A percentile compares a stretch with the other conserved stretches of the same genome.
phyloP scores from a whole-genome alignment of 1,140 invertebrate species.

The Tetraneura akinire region DNA sequence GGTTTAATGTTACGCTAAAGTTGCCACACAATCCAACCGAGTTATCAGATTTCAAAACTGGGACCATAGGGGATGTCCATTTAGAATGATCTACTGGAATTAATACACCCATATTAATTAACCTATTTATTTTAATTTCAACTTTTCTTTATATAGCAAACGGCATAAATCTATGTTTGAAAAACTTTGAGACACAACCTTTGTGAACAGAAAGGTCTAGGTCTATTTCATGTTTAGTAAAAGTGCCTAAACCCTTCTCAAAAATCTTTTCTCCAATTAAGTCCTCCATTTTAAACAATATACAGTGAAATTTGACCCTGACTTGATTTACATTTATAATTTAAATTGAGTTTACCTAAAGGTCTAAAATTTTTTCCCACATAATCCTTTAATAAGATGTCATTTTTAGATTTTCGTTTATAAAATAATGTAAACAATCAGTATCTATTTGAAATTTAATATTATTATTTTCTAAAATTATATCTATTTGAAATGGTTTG shows the following conservation, averaged over 20 bases:
- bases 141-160: constrained; percentile 56
- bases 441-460: not conserved
- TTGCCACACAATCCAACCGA: not conserved
- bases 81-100: not conserved
- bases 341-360: too few species aligned
- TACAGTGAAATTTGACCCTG: too few species aligned
- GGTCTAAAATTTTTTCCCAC: too few species aligned
- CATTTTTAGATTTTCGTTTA: not conserved
- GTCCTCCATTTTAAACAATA: too few species aligned
- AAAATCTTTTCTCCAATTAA: too few species aligned
- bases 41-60: constrained; percentile 9
- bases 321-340: too few species aligned
- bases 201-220: too few species aligned
- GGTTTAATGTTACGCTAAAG: not conserved
- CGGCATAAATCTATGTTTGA: constrained; percentile 53
- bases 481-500: too few species aligned
- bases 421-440: not conserved
- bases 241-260: too few species aligned
- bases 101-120: not conserved
- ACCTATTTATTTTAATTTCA: constrained; percentile 50
- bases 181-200: constrained; percentile 1
- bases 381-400: too few species aligned
- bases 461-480: not conserved
- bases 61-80: not conserved
- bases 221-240: too few species aligned